Conservation (phyloP, 37 sponge, comb jelly and placozoan species). For the Chondrilla cf. caribensis region DNA sequence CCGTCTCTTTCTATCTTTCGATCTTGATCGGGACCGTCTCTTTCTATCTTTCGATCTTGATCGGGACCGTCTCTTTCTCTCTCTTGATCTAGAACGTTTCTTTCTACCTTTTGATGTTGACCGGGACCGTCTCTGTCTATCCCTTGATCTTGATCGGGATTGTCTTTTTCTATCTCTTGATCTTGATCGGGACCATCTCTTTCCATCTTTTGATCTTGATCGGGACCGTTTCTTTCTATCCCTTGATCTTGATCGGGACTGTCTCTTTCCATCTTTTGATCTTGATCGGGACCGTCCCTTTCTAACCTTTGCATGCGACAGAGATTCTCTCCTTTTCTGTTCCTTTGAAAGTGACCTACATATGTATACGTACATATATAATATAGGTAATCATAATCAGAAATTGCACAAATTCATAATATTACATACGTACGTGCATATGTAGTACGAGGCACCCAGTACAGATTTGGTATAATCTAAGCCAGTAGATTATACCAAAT, state of each 20-base stretch:
- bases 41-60: not conserved
- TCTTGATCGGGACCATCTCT: not conserved
- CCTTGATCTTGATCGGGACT: not conserved
- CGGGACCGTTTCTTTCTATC: not conserved
- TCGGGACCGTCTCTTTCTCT: not conserved
- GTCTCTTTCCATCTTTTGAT: too few relatives aligned
- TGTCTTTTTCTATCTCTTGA: not conserved
- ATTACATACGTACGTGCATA: too few relatives aligned
- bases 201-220: not conserved
- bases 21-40: not conserved
- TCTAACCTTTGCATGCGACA: not conserved
- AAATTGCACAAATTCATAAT: too few relatives aligned
- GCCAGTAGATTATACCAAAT: too few relatives aligned
- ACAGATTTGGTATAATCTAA: too few relatives aligned
- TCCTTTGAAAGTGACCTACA: not conserved
- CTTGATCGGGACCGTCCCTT: too few relatives aligned
- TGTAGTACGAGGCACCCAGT: too few relatives aligned
- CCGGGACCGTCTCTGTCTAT: not conserved
- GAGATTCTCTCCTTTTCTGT: not conserved
- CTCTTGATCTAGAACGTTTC: not conserved
- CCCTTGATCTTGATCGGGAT: conserved; percentile 12
- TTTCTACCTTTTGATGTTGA: conserved; percentile 16
- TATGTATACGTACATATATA: not conserved
- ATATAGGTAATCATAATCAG: not conserved
- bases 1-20: not conserved